Conservation (phyloP, 2,797 vertebrate genomes). For the Poeciliopsis infans region DNA sequence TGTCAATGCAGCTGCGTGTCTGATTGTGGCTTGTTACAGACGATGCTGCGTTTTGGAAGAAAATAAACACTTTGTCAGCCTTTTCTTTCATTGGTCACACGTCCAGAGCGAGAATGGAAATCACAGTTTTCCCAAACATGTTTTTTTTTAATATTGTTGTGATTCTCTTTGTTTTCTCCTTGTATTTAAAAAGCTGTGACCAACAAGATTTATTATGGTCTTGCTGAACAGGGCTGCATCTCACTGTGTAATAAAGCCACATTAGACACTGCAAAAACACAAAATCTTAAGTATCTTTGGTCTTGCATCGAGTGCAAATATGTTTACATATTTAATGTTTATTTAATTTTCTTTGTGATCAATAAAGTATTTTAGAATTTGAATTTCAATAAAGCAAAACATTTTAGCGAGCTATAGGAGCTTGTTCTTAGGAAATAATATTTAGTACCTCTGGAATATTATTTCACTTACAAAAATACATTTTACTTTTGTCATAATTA, state of each 20-base stretch:
- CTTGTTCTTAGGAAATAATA: no score
- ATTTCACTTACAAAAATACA: no score
- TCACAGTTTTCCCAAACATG: constrained; percentile 43
- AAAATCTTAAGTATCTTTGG: no score
- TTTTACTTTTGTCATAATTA: no score
- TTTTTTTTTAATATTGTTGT: constrained; percentile 31
- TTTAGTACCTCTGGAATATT: no score
- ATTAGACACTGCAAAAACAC: neutral
- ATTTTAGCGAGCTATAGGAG: no score
- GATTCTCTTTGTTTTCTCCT: constrained; percentile 45
- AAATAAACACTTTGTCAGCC: constrained; percentile 23
- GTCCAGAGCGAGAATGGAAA: constrained; percentile 63
- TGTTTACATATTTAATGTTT: no score
- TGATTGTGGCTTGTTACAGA: constrained; percentile 26
- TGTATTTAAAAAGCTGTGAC: constrained; percentile 54
- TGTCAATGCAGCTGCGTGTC: constrained; percentile 13
- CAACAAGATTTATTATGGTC: constrained; percentile 57
- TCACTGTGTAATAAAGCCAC: neutral
- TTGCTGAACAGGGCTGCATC: constrained; percentile 13
- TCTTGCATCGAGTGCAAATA: no score
- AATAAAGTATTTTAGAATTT: no score
- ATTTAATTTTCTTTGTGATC: no score
- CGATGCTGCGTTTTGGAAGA: constrained; percentile 31
- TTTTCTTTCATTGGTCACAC: constrained; percentile 42
- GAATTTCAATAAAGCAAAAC: no score